Base-by-base conservation (phyloP, 1,140 invertebrate species). In the Plutomurus gul region DNA sequence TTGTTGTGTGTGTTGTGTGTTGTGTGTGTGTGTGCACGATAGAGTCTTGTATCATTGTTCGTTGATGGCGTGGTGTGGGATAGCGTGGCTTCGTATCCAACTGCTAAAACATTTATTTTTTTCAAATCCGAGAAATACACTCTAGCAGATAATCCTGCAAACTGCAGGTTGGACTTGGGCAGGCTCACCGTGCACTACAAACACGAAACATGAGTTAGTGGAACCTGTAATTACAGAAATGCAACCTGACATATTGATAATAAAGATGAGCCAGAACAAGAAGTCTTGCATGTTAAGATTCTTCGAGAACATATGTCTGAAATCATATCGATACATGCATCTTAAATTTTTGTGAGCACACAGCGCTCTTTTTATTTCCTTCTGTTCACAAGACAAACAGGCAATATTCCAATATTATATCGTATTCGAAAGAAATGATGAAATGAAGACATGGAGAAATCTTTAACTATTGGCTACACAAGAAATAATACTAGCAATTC, bases 301-400 rank as follows among this genome's bases (percentile, higher is more conserved):
- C 20, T 43, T 72, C 25, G 36, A 37, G 22, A 72, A 72, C 70
- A 72, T 72, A 37, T 72, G 70, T 72, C 70, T 72, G 40, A 72
- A 72, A 72, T 72, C 70, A 72, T 72, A 72, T 72, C 70, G 39
- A 72, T 43, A 65, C 56, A 65, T 72, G 70, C 70, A 72, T 72
- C 70, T 72, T 39, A 72, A 40, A 72, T 72, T 43, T 72, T 72
- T 72, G 20, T 72, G 70, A 7, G 70, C 70, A 40, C 70, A 40
- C 70, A 39, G 18, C 20, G n/a, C 18, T 25, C 40, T 40, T 72
- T 43, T 43, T 72, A 40, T 72, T 72, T 18, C 36, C n/a, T 8
- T 43, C n/a, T 43, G n/a, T n/a, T n/a, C n/a, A n/a, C 25, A 65
- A 65, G 56, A 65, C 56, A 65, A 65, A 65, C 56, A 65, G 56